Evolutionary conservation across 2,888 invertebrate species (phyloP).

Genomic region (Drosophila incognita): DNA sequence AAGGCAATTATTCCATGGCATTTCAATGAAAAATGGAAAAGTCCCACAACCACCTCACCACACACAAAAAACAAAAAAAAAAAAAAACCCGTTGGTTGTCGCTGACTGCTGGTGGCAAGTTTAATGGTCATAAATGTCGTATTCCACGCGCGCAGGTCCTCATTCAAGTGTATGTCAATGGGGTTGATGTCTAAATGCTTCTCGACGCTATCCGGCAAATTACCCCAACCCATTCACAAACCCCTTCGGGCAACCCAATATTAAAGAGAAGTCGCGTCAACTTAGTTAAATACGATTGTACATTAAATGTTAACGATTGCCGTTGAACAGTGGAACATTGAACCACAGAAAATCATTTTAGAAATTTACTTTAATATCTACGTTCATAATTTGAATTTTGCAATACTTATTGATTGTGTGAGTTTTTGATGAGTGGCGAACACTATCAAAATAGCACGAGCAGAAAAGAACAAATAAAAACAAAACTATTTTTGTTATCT

Average conservation of each 20-base stretch:
- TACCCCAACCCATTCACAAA: neutral
- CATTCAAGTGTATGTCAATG: conserved; percentile 69
- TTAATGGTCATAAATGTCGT: conserved; percentile 74
- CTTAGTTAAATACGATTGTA: conserved; percentile 73
- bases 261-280: conserved; percentile 44
- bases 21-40: conserved; percentile 78
- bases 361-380: no score
- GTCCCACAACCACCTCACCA: conserved; percentile 35
- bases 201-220: conserved; percentile 14
- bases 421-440: neutral
- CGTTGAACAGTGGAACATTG: conserved; percentile 26
- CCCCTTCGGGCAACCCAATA: conserved; percentile 17
- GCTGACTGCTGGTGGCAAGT: conserved; percentile 35
- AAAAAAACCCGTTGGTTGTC: neutral
- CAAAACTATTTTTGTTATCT: neutral
- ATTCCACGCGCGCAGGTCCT: conserved; percentile 66
- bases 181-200: conserved; percentile 64
- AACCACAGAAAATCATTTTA: neutral
- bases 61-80: neutral
- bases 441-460: neutral
- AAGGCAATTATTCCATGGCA: conserved; percentile 78
- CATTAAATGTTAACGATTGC: conserved; percentile 83
- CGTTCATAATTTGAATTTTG: neutral
- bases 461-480: neutral
- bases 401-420: neutral